phyloP scores from a whole-genome alignment of 2,113 vertebrate species.

The Miniopterus natalensis region DNA sequence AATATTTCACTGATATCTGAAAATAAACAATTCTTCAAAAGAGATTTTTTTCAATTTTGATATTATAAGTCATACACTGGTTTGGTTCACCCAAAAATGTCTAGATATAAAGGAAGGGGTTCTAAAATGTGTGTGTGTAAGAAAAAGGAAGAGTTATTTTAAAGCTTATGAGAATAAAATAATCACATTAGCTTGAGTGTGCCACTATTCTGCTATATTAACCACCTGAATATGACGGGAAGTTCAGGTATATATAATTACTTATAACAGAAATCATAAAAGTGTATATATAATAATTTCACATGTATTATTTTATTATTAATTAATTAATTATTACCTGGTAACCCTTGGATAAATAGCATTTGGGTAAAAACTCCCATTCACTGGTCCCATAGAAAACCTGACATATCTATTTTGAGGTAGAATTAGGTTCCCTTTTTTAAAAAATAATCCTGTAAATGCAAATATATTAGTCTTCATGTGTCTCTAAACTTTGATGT shows the following conservation, averaged over 20 bases:
- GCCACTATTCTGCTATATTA: not conserved
- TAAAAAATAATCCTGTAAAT: not conserved
- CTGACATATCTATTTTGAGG: constrained; percentile 18
- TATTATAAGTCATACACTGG: not conserved
- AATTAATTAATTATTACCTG: constrained; percentile 1
- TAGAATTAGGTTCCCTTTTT: not conserved
- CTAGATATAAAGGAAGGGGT: not conserved
- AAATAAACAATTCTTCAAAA: not conserved
- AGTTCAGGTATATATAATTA: constrained; percentile 24
- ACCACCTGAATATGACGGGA: not conserved
- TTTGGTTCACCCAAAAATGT: not conserved
- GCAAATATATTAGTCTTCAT: constrained; percentile 48
- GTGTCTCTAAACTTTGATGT: constrained; percentile 54
- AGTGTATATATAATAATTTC: not conserved
- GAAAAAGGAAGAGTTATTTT: not conserved
- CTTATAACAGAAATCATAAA: not conserved
- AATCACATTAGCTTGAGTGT: not conserved
- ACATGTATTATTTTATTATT: not conserved
- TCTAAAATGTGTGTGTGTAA: not conserved
- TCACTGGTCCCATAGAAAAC: not conserved
- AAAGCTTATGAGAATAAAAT: not conserved
- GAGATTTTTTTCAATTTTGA: not conserved
- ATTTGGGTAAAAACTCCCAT: not conserved
- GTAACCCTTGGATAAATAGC: not conserved
- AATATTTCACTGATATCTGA: not conserved